A percentile compares a stretch with the other conserved stretches of the same genome.
Evolutionary conservation across 2,113 vertebrate genomes (phyloP).

Genomic region (Indicator indicator): DNA sequence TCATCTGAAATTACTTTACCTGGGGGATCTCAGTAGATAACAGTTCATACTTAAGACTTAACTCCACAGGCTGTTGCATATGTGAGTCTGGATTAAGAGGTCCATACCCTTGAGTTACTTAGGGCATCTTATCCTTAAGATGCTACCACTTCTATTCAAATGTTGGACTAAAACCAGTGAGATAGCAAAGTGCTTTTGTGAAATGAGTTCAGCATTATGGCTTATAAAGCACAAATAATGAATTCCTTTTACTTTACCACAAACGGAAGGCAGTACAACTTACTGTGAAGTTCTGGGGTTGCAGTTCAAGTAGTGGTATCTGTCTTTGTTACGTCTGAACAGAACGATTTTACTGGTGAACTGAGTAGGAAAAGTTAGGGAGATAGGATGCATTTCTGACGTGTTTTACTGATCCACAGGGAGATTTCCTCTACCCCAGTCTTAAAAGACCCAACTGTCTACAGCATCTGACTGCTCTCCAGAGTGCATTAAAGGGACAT

Average conservation of each 20-base stretch:
- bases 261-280: not conserved
- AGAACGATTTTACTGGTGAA: slow-evolving; percentile 3
- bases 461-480: not conserved
- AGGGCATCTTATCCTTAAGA: not conserved
- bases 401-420: not conserved
- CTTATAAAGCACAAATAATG: not conserved
- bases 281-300: not conserved
- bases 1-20: not conserved
- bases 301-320: not conserved
- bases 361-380: not conserved
- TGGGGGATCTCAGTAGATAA: not conserved
- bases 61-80: not conserved
- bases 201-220: not conserved
- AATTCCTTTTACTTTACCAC: not conserved
- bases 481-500: slow-evolving; percentile 27
- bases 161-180: slow-evolving; percentile 14
- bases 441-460: slow-evolving; percentile 8
- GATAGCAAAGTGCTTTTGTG: slow-evolving; percentile 11
- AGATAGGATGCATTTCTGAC: not conserved
- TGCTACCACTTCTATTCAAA: slow-evolving; percentile 10
- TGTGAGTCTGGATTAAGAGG: not conserved
- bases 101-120: not conserved
- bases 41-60: not conserved
- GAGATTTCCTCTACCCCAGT: not conserved
- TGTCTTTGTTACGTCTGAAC: not conserved